These are phyloP conservation scores for Metallyticus violacea DNA, from an alignment of 2,888 invertebrate genomes.

Conservation along the genomic window DNA sequence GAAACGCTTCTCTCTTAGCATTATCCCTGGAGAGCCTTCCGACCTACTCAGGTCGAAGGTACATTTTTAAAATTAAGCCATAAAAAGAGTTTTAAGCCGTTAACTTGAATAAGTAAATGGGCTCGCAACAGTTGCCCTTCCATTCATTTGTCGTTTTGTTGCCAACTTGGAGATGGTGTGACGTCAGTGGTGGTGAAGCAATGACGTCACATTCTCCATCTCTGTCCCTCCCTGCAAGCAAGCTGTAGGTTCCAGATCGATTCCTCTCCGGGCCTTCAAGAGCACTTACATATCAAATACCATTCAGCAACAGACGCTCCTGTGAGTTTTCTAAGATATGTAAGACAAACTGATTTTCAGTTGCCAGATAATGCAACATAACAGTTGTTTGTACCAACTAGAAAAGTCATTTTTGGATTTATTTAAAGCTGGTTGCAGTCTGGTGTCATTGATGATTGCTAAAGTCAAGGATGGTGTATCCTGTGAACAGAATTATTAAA, in stretches of 20 bases:
- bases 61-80: background rate
- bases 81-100: background rate
- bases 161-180: background rate
- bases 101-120: background rate
- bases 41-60: background rate
- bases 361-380: background rate
- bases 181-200: background rate
- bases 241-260: background rate
- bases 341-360: background rate
- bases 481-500: too few relatives aligned
- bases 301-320: background rate
- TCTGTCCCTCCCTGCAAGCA: background rate
- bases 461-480: too few relatives aligned
- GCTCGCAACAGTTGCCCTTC: background rate
- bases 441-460: too few relatives aligned
- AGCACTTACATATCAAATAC: background rate
- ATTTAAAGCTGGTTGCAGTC: too few relatives aligned
- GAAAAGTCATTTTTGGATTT: too few relatives aligned
- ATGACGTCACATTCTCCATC: background rate
- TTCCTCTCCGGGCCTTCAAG: background rate
- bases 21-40: background rate
- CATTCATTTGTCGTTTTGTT: background rate
- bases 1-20: too few relatives aligned
- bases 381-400: too few relatives aligned
- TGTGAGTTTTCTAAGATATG: background rate